These are phyloP conservation scores for Globodera ellingtonae DNA, from an alignment of 1,140 invertebrate genomes.

Conservation along the genomic window DNA sequence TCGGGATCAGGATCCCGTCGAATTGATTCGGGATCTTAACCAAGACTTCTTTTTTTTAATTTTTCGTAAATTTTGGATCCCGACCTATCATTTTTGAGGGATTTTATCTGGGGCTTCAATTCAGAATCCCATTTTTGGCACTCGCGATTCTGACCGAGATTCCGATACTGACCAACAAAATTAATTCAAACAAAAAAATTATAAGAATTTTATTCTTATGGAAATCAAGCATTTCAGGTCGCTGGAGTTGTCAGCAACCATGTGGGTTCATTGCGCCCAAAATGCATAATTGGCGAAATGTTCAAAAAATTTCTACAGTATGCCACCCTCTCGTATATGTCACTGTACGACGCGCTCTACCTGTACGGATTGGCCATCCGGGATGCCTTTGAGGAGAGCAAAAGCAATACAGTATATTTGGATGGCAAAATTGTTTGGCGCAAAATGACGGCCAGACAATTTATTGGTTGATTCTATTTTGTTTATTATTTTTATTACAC, in stretches of 20 bases:
- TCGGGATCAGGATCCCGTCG: too few species aligned
- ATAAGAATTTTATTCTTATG: too few species aligned
- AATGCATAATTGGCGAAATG: background rate
- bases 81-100: too few species aligned
- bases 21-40: too few species aligned
- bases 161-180: too few species aligned
- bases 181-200: too few species aligned
- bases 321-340: slow-evolving; percentile 63
- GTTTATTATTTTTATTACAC: background rate
- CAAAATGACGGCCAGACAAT: slow-evolving; percentile 64
- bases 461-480: slow-evolving; percentile 47
- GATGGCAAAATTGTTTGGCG: slow-evolving; percentile 58
- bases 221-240: slow-evolving; percentile 34
- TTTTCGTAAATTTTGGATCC: too few species aligned
- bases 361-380: slow-evolving; percentile 61
- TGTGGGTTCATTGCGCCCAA: slow-evolving; percentile 41
- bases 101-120: too few species aligned
- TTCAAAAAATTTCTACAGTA: slow-evolving; percentile 49
- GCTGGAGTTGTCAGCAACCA: slow-evolving; percentile 62
- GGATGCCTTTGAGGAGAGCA: slow-evolving; percentile 63
- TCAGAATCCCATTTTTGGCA: too few species aligned
- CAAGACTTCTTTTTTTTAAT: too few species aligned
- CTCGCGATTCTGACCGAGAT: too few species aligned
- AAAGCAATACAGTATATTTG: slow-evolving; percentile 52
- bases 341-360: slow-evolving; percentile 63